Evolutionary conservation across 2,888 invertebrate species (phyloP).

Genomic region (Sicus ferrugineus): DNA sequence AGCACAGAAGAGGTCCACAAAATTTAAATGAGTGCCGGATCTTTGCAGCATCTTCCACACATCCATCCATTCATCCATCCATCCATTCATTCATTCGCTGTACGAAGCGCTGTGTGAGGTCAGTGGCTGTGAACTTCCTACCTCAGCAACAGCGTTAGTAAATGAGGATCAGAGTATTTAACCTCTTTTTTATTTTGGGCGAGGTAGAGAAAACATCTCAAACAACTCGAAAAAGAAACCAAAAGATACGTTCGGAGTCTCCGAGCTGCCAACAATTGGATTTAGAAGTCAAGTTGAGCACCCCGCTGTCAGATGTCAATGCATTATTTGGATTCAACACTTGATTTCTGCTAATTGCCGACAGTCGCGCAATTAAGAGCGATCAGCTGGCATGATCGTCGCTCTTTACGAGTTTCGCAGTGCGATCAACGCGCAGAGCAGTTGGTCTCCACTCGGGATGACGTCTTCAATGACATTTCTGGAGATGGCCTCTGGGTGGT

Average conservation of each 20-base stretch:
- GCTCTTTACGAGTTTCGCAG: constrained; percentile 25
- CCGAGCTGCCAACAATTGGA: neutral
- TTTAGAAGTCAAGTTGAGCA: constrained; percentile 25
- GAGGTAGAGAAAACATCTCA: neutral
- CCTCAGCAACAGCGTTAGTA: constrained; percentile 18
- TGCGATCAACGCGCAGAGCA: constrained; percentile 14
- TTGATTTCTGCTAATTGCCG: constrained; percentile 28
- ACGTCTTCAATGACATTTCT: neutral
- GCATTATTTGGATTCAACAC: constrained; percentile 19
- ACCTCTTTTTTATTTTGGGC: constrained; percentile 8
- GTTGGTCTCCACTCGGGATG: constrained; percentile 3
- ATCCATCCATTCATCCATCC: neutral
- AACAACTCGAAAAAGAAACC: neutral
- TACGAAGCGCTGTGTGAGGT: constrained; percentile 20
- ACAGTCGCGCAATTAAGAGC: constrained; percentile 7
- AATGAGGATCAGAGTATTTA: constrained; percentile 21
- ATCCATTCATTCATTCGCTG: neutral
- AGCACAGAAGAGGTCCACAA: neutral
- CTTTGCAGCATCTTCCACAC: constrained; percentile 23
- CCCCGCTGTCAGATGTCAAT: constrained; percentile 28
- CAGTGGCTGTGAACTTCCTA: constrained; percentile 27
- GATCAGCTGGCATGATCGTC: constrained; percentile 14
- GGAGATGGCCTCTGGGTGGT: neutral
- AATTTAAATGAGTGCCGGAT: constrained; percentile 30
- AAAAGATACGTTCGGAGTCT: neutral